Evolutionary conservation across 2,797 vertebrate species (phyloP).

Genomic region (Rhynchotus rufescens): DNA sequence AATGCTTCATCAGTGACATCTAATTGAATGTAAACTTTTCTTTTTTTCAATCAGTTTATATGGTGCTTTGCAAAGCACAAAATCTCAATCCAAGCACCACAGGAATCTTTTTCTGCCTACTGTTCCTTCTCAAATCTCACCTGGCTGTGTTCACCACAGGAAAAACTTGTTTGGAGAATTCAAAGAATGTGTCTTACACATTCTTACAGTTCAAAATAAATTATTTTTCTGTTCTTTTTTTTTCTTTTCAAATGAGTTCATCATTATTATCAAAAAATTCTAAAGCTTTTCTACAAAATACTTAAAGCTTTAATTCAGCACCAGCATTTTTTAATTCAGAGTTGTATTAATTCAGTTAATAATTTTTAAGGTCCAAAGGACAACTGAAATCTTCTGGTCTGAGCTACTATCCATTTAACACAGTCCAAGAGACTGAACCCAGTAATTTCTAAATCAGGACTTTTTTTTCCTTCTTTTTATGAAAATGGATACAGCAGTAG

Average conservation of each 20-base stretch:
- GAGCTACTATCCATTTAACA: background rate
- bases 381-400: background rate
- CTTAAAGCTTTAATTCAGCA: background rate
- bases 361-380: background rate
- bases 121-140: background rate
- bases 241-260: background rate
- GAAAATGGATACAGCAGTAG: background rate
- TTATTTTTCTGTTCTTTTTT: background rate
- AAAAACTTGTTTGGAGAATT: background rate
- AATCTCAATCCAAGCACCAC: background rate
- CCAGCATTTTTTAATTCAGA: background rate
- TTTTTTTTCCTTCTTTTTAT: background rate
- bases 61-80: background rate
- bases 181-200: background rate
- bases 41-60: slow-evolving; percentile 2
- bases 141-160: background rate
- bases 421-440: background rate
- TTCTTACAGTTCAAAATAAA: slow-evolving; percentile 6
- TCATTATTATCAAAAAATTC: background rate
- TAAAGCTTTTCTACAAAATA: background rate
- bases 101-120: background rate
- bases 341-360: background rate
- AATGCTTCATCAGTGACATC: background rate
- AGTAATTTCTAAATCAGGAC: background rate
- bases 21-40: slow-evolving; percentile 31